Base-by-base conservation (phyloP, 2,113 vertebrate genomes). In the Rhynchopsitta pachyrhyncha region DNA sequence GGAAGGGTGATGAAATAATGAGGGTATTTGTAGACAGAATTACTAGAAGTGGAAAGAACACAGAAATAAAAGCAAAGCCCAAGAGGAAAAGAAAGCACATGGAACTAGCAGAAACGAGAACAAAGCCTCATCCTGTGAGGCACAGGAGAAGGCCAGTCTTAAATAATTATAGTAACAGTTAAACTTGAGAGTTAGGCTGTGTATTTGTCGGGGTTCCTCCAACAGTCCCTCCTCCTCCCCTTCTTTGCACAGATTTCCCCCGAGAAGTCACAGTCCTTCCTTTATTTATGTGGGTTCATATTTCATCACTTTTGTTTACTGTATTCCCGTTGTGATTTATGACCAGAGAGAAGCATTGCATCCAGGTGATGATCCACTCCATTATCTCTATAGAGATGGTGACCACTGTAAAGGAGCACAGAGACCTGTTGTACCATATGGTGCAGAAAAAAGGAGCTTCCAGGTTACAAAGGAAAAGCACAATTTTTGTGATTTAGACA, bases 321-420 rank as follows among this genome's bases (percentile, higher is more conserved):
- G 66, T 96, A 77, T 92, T 92, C 60, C 81, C 77, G 42, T 76
- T 7, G 4, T 95, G 95, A 95, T 93, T 97, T 96, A 90, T 96
- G 90, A 88, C 80, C 80, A 59, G 89, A 69, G 75, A 91, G 94
- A 89, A 85, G 37, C 57, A 44, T 68, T 67, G 70, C 90, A 64
- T 94, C 95, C 96, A 96, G 88, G 95, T 97, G 96, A 96, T 85
- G 88, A 96, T 95, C 86, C 96, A 95, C 81, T 67, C 81, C 88
- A 87, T 96, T 95, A 95, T 94, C 91, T 89, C 88, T 11, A 5
- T 2, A 8, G 91, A 92, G 89, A 90, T 68, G 75, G 89, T 96
- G 92, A 90, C 93, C 94, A 93, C 37, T 5, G 1, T 28, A 80
- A 47, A 64, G 86, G 66, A 92, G 50, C 71, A 62, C 44, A 66